A percentile compares a stretch with the other conserved stretches of the same genome.
These are phyloP conservation scores for Coecobrya sp. DNA, from an alignment of 2,888 invertebrate genomes.

Conservation along the genomic window DNA sequence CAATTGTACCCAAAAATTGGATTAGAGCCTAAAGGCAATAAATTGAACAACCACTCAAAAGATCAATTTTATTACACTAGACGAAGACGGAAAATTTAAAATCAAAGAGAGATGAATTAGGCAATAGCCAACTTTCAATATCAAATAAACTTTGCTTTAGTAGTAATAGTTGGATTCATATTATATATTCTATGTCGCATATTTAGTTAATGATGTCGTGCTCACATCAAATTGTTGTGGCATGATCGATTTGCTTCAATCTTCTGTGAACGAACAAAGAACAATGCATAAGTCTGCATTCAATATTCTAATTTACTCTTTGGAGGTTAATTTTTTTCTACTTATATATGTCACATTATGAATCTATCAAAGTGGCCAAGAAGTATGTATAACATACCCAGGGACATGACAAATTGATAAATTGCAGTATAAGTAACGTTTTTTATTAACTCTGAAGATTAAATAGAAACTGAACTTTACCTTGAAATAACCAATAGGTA, in stretches of 20 bases:
- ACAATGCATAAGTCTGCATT: conserved; percentile 17
- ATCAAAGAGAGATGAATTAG: neutral
- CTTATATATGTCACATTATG: conserved; percentile 8
- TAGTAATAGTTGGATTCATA: conserved; percentile 10
- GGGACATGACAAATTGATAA: conserved; percentile 77
- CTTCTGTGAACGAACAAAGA: conserved; percentile 39
- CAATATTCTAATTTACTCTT: conserved; percentile 56
- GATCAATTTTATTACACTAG: neutral
- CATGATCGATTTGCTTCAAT: conserved; percentile 59
- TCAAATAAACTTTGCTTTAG: conserved; percentile 4
- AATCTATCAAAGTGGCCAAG: neutral
- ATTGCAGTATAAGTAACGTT: conserved; percentile 35
- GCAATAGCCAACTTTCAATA: neutral
- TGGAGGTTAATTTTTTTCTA: conserved; percentile 43
- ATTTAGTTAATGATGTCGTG: conserved; percentile 49
- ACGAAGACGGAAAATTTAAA: neutral
- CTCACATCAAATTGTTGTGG: conserved; percentile 18
- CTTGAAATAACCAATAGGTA: conserved; percentile 50
- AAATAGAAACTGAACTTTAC: conserved; percentile 63
- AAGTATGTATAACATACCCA: conserved; percentile 20
- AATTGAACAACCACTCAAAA: neutral
- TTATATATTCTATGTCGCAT: conserved; percentile 10
- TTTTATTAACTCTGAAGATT: conserved; percentile 55
- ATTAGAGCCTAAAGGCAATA: neutral
- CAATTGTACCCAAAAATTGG: neutral